Evolutionary conservation across 2,113 vertebrate genomes (phyloP).

Genomic region (Haemorhous mexicanus): DNA sequence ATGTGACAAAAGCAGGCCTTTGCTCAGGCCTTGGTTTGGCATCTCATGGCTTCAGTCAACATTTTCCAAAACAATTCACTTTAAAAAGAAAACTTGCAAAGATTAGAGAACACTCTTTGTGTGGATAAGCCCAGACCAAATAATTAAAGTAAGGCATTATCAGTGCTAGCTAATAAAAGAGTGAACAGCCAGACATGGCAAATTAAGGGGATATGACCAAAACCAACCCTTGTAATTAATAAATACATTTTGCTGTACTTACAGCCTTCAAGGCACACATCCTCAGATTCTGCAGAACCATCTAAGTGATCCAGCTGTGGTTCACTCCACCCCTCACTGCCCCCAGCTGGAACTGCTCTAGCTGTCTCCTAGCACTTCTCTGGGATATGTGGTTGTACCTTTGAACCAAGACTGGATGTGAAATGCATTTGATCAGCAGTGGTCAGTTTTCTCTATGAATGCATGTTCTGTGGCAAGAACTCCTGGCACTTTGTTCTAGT

Average conservation of each 20-base stretch:
- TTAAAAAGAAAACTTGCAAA: background rate
- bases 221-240: background rate
- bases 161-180: background rate
- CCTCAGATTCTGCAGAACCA: background rate
- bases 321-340: background rate
- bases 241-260: background rate
- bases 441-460: background rate
- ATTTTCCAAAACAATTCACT: background rate
- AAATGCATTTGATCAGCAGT: background rate
- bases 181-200: fast-evolving
- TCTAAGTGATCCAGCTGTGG: background rate
- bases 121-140: background rate
- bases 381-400: background rate
- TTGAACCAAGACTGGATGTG: background rate
- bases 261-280: background rate
- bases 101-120: background rate
- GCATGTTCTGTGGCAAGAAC: background rate
- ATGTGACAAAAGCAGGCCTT: background rate
- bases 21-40: background rate
- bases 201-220: background rate
- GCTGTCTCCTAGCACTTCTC: background rate
- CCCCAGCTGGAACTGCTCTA: background rate
- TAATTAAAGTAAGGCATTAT: background rate
- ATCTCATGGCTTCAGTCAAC: background rate
- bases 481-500: background rate